phyloP scores from a whole-genome alignment of 2,888 invertebrate genomes.

The Synanthedon myopaeformis region DNA sequence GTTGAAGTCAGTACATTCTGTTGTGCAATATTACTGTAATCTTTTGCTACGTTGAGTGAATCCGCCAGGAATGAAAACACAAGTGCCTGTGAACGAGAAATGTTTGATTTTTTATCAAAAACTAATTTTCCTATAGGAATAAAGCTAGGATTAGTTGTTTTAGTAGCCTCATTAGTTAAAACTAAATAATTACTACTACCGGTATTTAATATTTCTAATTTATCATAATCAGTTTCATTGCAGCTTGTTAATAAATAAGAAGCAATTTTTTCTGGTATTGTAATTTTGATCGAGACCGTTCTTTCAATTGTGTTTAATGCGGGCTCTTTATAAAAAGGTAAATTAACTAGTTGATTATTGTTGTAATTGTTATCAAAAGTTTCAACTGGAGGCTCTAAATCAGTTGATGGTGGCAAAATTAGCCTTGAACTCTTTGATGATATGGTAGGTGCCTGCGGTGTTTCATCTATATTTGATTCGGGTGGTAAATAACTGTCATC shows the following conservation, averaged over 20 bases:
- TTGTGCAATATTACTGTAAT: conserved; percentile 46
- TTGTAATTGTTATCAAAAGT: conserved; percentile 20
- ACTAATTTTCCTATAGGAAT: conserved; percentile 50
- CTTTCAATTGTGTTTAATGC: conserved; percentile 49
- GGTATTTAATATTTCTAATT: conserved; percentile 56
- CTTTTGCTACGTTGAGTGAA: conserved; percentile 55
- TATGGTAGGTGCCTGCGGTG: conserved; percentile 25
- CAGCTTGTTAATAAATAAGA: conserved; percentile 44
- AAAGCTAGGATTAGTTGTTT: conserved; percentile 24
- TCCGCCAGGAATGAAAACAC: conserved; percentile 58
- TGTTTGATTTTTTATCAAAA: conserved; percentile 39
- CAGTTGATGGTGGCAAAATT: conserved; percentile 29
- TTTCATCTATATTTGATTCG: conserved; percentile 26
- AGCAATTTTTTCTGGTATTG: conserved; percentile 55
- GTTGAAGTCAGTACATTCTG: conserved; percentile 30
- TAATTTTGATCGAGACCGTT: conserved; percentile 59
- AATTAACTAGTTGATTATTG: conserved; percentile 33
- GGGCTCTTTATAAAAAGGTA: conserved; percentile 48
- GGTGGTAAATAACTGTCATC: conserved; percentile 25
- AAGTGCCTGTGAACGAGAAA: conserved; percentile 64
- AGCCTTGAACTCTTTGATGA: conserved; percentile 31
- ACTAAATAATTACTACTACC: conserved; percentile 58
- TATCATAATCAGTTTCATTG: conserved; percentile 37
- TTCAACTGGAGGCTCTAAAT: conserved; percentile 42
- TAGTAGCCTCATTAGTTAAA: conserved; percentile 36